Conservation (phyloP, 2,113 vertebrate species). For the western clawed frog (Xenopus tropicalis) region UCB_Xtro_10.0 CM004443.2:75813001-75813500, state of each 20-base stretch:
- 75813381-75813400: constrained; percentile 20
- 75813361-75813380: not conserved
- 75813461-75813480: constrained; percentile 22
- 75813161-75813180: constrained; percentile 14
- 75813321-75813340: not conserved
- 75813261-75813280: not conserved
- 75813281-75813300: constrained; percentile 11
- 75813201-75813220: not conserved
- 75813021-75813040: too few relatives aligned
- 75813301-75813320: constrained; percentile 9
- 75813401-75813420: not conserved
- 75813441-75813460: constrained; percentile 23
- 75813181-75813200: constrained; percentile 3
- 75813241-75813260: constrained; percentile 13
- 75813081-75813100: too few relatives aligned
- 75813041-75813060: too few relatives aligned
- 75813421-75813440: constrained; percentile 31
- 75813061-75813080: too few relatives aligned
- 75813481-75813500: constrained; percentile 23
- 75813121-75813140: not conserved
- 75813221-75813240: constrained; percentile 4
- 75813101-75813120: too few relatives aligned
- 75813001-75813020: too few relatives aligned
- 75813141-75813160: not conserved
- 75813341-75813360: not conserved